A percentile compares a stretch with the other conserved stretches of the same genome.
phyloP scores from a whole-genome alignment of 1,140 invertebrate genomes.

The Zophobas morio region DNA sequence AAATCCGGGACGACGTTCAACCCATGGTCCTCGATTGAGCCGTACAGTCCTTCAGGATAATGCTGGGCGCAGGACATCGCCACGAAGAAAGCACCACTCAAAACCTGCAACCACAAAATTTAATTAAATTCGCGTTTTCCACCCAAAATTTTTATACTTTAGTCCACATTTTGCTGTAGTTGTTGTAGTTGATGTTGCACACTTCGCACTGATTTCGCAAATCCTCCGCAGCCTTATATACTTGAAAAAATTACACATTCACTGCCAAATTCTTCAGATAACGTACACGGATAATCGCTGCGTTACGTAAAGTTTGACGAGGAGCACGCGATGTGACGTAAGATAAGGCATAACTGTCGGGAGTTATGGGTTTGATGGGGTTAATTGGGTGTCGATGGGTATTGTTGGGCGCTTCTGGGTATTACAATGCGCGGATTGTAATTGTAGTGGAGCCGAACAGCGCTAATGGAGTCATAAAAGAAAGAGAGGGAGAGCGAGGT shows the following conservation, averaged over 20 bases:
- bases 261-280: conserved; percentile 11
- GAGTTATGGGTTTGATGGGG: neutral
- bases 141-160: neutral
- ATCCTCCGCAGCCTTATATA: conserved; percentile 13
- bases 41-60: neutral
- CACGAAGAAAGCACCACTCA: neutral
- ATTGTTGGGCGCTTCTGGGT: neutral
- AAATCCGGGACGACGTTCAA: no score
- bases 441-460: no score
- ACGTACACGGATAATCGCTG: neutral
- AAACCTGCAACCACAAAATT: neutral
- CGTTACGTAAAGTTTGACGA: conserved; percentile 28
- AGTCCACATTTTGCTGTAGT: neutral
- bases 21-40: no score
- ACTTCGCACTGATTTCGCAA: conserved; percentile 15
- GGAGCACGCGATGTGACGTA: conserved; percentile 10
- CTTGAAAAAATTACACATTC: conserved; percentile 13
- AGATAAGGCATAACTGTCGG: conserved; percentile 5
- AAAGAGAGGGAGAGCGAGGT: no score
- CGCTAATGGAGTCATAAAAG: no score
- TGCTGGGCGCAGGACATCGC: neutral
- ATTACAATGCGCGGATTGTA: no score
- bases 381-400: neutral
- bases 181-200: neutral
- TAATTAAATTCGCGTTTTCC: no score